Percentiles rank a stretch among this genome's conserved stretches.
Evolutionary conservation across 2,113 vertebrate genomes (phyloP).

Genomic region (Lasiurus cinereus): DNA sequence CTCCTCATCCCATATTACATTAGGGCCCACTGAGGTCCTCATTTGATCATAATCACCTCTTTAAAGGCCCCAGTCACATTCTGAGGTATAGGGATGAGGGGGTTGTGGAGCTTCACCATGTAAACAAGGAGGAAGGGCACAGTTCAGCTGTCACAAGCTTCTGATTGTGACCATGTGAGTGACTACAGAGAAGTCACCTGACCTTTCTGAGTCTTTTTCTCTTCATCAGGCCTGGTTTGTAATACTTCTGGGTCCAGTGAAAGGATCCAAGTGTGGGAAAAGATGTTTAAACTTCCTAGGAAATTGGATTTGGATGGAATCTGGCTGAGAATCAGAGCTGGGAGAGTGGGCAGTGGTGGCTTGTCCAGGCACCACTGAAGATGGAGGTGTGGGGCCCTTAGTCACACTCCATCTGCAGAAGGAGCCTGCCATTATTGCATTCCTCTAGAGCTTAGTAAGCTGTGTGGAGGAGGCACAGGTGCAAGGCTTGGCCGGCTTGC

Average conservation of each 20-base stretch:
- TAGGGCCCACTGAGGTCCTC: background rate
- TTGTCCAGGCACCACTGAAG: background rate
- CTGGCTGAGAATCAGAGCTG: background rate
- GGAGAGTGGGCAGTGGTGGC: background rate
- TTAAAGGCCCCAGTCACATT: background rate
- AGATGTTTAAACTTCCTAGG: background rate
- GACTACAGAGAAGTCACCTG: background rate
- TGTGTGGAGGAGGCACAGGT: no score
- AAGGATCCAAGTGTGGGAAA: background rate
- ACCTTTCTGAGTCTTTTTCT: constrained; percentile 60
- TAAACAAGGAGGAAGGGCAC: background rate
- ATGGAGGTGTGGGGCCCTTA: background rate
- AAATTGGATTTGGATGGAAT: background rate
- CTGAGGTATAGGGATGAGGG: background rate
- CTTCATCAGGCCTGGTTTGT: background rate
- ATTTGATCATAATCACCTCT: background rate
- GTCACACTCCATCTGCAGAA: background rate
- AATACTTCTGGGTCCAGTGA: background rate
- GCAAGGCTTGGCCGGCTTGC: background rate
- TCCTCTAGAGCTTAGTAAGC: background rate
- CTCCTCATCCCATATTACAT: background rate
- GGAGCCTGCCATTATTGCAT: rapidly evolving
- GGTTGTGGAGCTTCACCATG: background rate
- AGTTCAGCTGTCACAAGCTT: background rate
- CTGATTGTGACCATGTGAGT: background rate